Evolutionary conservation across 2,113 vertebrate species (phyloP).

Genomic region (Gnathonemus longibarbis): DNA sequence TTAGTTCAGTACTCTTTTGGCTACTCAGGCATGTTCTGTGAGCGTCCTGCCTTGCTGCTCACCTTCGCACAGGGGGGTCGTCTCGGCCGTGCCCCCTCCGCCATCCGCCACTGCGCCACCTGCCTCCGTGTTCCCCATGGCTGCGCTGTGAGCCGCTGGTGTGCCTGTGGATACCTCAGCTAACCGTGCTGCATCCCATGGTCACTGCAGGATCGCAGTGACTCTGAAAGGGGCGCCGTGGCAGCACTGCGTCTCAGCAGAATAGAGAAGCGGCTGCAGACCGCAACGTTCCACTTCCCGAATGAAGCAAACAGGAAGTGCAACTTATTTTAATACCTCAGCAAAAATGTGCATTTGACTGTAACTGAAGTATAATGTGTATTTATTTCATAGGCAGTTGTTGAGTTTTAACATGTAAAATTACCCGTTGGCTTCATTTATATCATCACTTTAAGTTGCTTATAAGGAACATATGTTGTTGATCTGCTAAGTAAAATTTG

Average conservation of each 20-base stretch:
- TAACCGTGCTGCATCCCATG: background rate
- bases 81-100: background rate
- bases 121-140: background rate
- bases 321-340: background rate
- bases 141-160: background rate
- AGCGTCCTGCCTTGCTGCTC: background rate
- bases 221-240: background rate
- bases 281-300: conserved; percentile 36
- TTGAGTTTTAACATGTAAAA: background rate
- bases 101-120: background rate
- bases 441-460: background rate
- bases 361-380: background rate
- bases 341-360: background rate
- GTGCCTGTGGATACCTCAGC: background rate
- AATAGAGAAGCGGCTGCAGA: conserved; percentile 35
- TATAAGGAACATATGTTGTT: background rate
- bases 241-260: background rate
- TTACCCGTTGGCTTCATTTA: background rate
- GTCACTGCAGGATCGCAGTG: background rate
- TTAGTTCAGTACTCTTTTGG: background rate
- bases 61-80: background rate
- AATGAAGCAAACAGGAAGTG: conserved; percentile 37
- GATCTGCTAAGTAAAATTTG: background rate
- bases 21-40: background rate
- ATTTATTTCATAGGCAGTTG: background rate